Percentiles rank a stretch among this genome's conserved stretches.
phyloP scores from a whole-genome alignment of 2,888 invertebrate genomes.

The Molanna angustata region DNA sequence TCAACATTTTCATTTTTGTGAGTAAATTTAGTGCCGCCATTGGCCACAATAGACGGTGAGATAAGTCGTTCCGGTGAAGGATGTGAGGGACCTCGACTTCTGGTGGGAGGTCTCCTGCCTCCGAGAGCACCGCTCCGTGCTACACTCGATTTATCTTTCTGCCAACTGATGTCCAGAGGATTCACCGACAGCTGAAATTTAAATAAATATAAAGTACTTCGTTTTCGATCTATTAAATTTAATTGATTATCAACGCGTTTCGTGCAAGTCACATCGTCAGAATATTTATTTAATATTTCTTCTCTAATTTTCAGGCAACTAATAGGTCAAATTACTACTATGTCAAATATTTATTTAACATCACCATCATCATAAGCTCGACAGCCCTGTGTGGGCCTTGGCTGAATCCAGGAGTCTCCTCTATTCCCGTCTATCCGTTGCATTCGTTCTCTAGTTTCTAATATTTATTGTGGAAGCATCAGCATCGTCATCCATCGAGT shows the following conservation, averaged over 20 bases:
- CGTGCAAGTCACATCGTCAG: neutral
- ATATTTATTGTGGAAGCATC: no score
- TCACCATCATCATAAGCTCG: no score
- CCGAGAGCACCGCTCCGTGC: conserved; percentile 49
- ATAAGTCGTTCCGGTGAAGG: conserved; percentile 13
- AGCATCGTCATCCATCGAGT: no score
- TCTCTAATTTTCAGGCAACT: no score
- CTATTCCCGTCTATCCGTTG: no score
- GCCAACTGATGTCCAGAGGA: conserved; percentile 49
- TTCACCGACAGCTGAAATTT: conserved; percentile 47
- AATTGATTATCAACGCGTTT: neutral
- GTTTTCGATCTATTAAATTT: no score
- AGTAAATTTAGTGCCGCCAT: conserved; percentile 15
- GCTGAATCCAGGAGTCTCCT: no score
- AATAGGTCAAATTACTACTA: no score
- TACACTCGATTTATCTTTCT: conserved; percentile 51
- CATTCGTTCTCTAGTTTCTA: no score
- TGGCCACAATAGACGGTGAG: conserved; percentile 28
- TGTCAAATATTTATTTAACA: no score
- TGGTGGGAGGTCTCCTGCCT: conserved; percentile 51
- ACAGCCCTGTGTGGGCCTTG: no score
- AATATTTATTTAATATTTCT: neutral
- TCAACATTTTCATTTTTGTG: conserved; percentile 13
- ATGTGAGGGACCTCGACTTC: conserved; percentile 37
- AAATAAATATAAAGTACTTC: no score